Evolutionary conservation across 1,140 invertebrate species (phyloP), one percentile per base, ranked within the genome.

Genomic region (Temnothorax curvispinosus): DNA sequence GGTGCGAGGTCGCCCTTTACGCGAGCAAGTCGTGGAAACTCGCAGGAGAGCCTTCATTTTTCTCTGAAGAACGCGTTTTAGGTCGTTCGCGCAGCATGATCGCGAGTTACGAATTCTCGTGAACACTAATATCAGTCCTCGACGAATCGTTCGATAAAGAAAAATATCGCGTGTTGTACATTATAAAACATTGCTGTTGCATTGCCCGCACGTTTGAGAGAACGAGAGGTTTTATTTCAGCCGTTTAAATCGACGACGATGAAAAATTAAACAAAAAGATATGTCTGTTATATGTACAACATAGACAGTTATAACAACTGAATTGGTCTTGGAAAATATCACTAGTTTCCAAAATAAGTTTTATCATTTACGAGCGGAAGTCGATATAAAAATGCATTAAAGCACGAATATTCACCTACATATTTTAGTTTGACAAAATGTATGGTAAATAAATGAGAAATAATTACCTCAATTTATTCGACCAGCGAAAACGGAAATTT

Each of bases 21-120:
- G 35, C 47, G 65, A 32, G 11, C 64, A 41, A 81, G 47, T 67
- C 62, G 54, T 47, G 65, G 44, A 38, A 44, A 58, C 54, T 58
- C 50, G 76, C 76, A 62, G 41, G n/a, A 86, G n/a, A 50, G 41
- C 27, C 44, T 50, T 62, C 85, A 52, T 87, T 82, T 84, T 21
- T 72, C 65, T 60, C 76, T 32, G 11, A 62, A 72, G 65, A 72
- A 82, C 62, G 27, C 44, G 60, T 44, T 60, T 27, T 56, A 35
- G 32, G 11, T 38, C 44, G 85, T 47, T 58, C 44, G 35, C 21
- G 50, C 60, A 32, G 32, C 56, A 76, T 44, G 56, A 72, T 62
- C 15, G 3, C 72, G 58, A 84, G 56, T 82, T 82, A 54, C 44
- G 41, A 65, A 62, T 64, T 27, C 18, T 54, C 74, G 74, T 32